Evolutionary conservation across 2,888 invertebrate species (phyloP).

Genomic region (Andrena fulva): DNA sequence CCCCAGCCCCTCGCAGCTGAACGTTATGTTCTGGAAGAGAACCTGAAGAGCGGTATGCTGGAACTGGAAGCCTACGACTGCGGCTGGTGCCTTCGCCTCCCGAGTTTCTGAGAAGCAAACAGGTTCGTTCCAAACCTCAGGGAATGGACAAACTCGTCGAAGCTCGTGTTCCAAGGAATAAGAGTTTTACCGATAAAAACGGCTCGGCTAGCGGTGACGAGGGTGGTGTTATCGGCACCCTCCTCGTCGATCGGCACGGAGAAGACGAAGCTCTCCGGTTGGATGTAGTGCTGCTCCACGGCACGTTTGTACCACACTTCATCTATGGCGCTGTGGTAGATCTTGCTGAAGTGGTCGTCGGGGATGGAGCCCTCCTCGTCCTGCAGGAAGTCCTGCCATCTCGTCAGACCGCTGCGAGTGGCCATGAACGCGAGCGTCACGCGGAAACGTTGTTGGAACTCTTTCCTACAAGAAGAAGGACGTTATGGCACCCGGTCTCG

Average conservation of each 20-base stretch:
- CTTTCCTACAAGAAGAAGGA: conserved; percentile 87
- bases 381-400: conserved; percentile 92
- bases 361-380: conserved; percentile 85
- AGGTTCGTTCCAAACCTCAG: too few relatives aligned
- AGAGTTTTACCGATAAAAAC: conserved; percentile 86
- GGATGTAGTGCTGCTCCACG: conserved; percentile 93
- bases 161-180: neutral
- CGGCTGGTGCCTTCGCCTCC: conserved; percentile 85
- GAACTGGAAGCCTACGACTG: conserved; percentile 91
- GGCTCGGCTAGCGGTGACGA: conserved; percentile 95
- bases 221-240: conserved; percentile 86
- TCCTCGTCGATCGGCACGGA: conserved; percentile 90
- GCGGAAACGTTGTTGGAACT: conserved; percentile 93
- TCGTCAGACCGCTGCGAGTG: conserved; percentile 95
- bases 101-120: conserved; percentile 72
- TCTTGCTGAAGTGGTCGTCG: conserved; percentile 89
- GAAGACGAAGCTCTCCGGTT: conserved; percentile 93
- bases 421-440: conserved; percentile 94
- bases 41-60: conserved; percentile 91
- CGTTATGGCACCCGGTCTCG: conserved; percentile 9
- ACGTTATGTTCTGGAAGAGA: conserved; percentile 93
- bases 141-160: neutral
- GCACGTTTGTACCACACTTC: conserved; percentile 96
- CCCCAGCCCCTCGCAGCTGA: conserved; percentile 83
- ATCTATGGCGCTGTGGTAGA: conserved; percentile 92